Base-by-base conservation (phyloP, 2,113 vertebrate species). In the Columba livia region DNA sequence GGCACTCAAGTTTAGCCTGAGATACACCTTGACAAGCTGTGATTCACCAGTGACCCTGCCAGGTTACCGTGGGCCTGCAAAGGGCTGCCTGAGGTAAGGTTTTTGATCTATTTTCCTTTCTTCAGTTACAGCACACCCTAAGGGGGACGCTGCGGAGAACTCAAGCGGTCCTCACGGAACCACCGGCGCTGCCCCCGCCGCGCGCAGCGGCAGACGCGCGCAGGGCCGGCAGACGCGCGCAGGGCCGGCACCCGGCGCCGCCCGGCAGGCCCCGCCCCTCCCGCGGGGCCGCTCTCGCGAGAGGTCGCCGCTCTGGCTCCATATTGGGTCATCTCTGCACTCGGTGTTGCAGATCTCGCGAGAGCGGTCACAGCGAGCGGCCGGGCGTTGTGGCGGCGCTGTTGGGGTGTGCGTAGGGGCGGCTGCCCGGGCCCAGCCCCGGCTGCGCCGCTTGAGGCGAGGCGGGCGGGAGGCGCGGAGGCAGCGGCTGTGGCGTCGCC, bases 291-390 rank as follows among this genome's bases (percentile, higher is more conserved):
- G 57, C 66, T 94, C 93, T 94, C 96, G 96, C 94, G 96, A 95
- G 91, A 95, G 2, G 4, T 9, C 13, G 18, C 13, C 23, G 56
- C 31, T 28, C 72, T 31, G 75, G 83, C 44, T 95, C 96, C 96
- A 96, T 97, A 95, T 97, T 97, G 97, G 94, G 96, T 67, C 95
- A 97, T 97, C 53, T 7, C n/a, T 9, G 88, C 25, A 21, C n/a
- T 1, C 6, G 11, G 47, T 60, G 6, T 44, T 44, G 13, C 11
- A 28, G 40, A 29, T 91, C 88, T 96, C 95, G 95, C 95, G 93
- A 94, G 93, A 83, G 31, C 18, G 3, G 29, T 6, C 9, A 54
- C 2, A 29, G 36, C 2, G 93, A 83, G 31, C 16, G 3, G 29
- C 7, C 60, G 85, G 57, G 69, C 48, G 29, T 40, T 19, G 51